Base-by-base conservation (phyloP, 2,797 vertebrate species). In the Notolabrus celidotus region DNA sequence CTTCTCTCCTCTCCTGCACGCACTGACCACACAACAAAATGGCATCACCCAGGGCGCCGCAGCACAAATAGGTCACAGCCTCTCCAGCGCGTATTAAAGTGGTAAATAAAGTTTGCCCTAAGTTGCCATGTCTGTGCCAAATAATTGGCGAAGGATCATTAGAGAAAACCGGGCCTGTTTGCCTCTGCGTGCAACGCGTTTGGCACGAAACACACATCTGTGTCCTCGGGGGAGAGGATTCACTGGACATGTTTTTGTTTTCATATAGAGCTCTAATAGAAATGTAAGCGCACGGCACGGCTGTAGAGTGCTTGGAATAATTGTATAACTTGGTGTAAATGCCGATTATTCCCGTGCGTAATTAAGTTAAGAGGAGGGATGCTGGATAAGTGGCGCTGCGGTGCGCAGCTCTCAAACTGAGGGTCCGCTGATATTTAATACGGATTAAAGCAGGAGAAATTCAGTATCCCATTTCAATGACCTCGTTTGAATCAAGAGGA, bases 131-230 rank as follows among this genome's bases (percentile, higher is more conserved):
- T 58, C 51, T 42, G 50, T 45, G 74, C 59, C 46, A 52, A 82
- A 79, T 75, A 79, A 89, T 63, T 80, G 71, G 51, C 59, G 16
- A 51, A 39, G 41, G 70, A 74, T 78, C 43, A 43, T 74, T 73
- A 19, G n/a, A 19, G n/a, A 49, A 41, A 56, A 50, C 43, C 34
- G 4, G 64, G 83, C 76, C 78, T 49, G 63, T 55, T 47, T 19
- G 25, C 47, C 10, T 68, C 39, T 64, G 79, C 75, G 10, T 39
- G 64, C 68, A 19, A 46, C 45, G 65, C 41, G 55, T 20, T 43
- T 2, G 1, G 46, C 75, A 77, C 64, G 59, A 19, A 67, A 42
- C 74, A 50, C 74, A 77, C 57, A 38, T 64, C 56, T 15, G 46
- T 63, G 38, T 79, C 77, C 71, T 65, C 50, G 7, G 68, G n/a